Evolutionary conservation across 2,797 vertebrate genomes (phyloP).

Genomic region (Micropoecilia bifurca): DNA sequence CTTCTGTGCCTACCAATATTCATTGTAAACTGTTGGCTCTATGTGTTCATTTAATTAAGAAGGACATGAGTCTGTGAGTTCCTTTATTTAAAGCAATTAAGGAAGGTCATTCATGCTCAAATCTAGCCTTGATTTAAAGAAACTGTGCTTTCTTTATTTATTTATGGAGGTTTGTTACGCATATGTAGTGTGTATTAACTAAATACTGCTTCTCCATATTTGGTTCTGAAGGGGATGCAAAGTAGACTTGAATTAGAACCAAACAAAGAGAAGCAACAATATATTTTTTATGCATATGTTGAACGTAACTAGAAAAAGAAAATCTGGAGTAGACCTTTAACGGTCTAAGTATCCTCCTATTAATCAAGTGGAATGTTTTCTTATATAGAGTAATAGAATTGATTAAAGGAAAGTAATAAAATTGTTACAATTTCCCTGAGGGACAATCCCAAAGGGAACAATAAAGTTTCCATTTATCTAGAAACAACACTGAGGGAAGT

Average conservation of each 20-base stretch:
- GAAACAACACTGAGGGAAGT: background rate
- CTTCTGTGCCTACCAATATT: no score
- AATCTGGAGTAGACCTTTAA: background rate
- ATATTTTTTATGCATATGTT: no score
- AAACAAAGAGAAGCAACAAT: no score
- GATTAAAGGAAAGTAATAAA: no score
- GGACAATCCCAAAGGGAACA: no score
- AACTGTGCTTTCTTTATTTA: background rate
- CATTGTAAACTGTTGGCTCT: no score
- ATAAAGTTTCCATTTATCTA: background rate
- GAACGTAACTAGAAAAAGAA: background rate
- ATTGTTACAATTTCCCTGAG: no score
- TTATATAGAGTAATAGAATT: background rate
- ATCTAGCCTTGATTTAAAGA: background rate
- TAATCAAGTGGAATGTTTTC: background rate
- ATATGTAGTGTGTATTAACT: no score
- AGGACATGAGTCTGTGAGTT: background rate
- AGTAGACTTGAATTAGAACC: no score
- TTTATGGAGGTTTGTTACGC: no score
- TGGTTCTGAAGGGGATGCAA: no score
- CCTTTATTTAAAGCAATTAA: background rate
- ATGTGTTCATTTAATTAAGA: background rate
- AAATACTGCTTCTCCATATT: no score
- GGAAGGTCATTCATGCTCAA: background rate
- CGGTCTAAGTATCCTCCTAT: background rate